Conservation (phyloP, 2,888 invertebrate species). For the Creontiades dilutus region DNA sequence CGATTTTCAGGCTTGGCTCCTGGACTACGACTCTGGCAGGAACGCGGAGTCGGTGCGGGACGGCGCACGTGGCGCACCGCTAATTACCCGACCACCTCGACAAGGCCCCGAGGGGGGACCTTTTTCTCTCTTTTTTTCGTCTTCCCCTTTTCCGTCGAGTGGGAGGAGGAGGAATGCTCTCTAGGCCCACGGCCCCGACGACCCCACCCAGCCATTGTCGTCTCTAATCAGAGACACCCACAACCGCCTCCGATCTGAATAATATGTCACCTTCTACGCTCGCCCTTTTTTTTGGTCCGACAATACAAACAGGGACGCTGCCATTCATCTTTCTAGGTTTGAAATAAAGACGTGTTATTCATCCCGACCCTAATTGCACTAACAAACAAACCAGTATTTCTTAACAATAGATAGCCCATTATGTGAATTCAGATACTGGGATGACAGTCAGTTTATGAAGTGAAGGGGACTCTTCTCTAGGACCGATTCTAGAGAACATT, state of each 20-base stretch:
- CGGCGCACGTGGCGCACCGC: conserved; percentile 57
- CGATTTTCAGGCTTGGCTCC: too few relatives aligned
- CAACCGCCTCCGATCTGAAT: conserved; percentile 71
- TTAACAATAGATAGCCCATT: neutral
- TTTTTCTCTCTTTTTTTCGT: neutral
- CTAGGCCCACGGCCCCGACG: neutral
- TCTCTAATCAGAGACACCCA: conserved; percentile 71
- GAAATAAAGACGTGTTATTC: neutral
- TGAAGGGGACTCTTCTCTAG: too few relatives aligned
- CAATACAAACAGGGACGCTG: neutral
- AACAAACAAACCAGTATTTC: neutral
- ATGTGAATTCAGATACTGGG: neutral
- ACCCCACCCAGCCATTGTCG: conserved; percentile 72
- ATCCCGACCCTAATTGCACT: too few relatives aligned
- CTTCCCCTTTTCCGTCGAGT: conserved; percentile 25
- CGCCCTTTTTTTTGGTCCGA: conserved; percentile 37
- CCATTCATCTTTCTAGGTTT: neutral
- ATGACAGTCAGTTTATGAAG: neutral
- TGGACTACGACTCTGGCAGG: too few relatives aligned
- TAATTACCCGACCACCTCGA: conserved; percentile 66
- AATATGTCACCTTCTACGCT: conserved; percentile 62
- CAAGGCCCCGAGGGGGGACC: neutral
- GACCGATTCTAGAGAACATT: too few relatives aligned
- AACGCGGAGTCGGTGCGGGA: neutral
- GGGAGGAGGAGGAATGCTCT: conserved; percentile 49